Conservation (phyloP, 1,140 invertebrate species). For the Nylanderia fulva region DNA sequence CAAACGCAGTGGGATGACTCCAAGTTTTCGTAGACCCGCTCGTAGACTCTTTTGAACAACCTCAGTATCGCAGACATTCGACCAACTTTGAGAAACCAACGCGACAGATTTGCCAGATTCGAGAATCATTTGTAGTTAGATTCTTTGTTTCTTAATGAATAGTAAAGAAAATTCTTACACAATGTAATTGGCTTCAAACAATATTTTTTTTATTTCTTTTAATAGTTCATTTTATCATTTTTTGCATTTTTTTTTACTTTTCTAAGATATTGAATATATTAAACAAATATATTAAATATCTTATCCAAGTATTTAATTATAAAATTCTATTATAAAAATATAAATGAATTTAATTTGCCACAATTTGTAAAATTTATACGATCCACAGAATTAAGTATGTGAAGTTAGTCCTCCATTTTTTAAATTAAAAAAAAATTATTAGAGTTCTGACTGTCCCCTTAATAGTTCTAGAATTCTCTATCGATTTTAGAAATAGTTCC, state of each 20-base stretch:
- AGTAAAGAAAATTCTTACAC: background rate
- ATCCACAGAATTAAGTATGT: too few species aligned
- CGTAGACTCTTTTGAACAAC: background rate
- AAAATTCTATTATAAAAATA: background rate
- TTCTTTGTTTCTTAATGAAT: background rate
- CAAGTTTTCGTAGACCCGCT: conserved; percentile 31
- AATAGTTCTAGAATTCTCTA: too few species aligned
- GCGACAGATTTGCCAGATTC: background rate
- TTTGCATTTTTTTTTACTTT: background rate
- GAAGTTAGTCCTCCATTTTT: too few species aligned
- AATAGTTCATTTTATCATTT: background rate
- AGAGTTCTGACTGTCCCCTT: too few species aligned
- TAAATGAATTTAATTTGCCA: background rate
- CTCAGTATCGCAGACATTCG: background rate
- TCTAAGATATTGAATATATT: background rate
- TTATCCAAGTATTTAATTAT: background rate
- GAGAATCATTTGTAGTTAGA: background rate
- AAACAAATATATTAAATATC: background rate
- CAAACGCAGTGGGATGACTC: conserved; percentile 39
- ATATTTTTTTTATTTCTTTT: background rate
- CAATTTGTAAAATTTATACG: too few species aligned
- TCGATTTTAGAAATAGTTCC: too few species aligned
- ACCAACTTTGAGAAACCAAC: background rate
- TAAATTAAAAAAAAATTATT: too few species aligned
- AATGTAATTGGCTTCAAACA: background rate